Percentiles rank a stretch among this genome's conserved stretches.
phyloP scores from a whole-genome alignment of 2,797 vertebrate species.

The Leptoclinus maculatus region DNA sequence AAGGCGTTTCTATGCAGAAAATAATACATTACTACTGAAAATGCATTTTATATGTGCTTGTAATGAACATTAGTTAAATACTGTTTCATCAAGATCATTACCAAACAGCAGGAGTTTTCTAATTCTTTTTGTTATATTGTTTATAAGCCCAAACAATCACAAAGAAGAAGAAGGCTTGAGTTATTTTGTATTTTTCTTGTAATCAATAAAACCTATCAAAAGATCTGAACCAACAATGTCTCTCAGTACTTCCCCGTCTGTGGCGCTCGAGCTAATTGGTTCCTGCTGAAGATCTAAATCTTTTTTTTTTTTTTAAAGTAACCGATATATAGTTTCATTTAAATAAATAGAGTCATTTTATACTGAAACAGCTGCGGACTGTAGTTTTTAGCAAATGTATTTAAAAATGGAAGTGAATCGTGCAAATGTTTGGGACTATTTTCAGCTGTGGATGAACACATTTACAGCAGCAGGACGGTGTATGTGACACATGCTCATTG shows the following conservation, averaged over 20 bases:
- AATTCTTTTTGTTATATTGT: not conserved
- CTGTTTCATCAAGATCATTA: slow-evolving; percentile 10
- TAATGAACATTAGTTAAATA: slow-evolving; percentile 3
- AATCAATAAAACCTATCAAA: not conserved
- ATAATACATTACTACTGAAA: not conserved
- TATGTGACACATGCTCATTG: not conserved
- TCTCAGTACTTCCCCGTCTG: not conserved
- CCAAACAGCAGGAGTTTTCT: not conserved
- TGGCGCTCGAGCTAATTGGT: not conserved
- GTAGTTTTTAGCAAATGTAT: not conserved
- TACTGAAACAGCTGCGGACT: not conserved
- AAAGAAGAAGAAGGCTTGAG: not conserved
- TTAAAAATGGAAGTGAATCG: not conserved
- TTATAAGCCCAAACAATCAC: not conserved
- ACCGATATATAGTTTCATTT: not conserved
- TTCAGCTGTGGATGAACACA: slow-evolving; percentile 7
- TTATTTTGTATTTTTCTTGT: not conserved
- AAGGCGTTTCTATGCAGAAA: not conserved
- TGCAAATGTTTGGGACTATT: slow-evolving; percentile 10
- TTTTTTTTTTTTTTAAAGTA: not conserved
- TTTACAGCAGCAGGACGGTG: not conserved
- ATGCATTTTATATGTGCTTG: not conserved
- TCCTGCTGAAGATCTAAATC: not conserved
- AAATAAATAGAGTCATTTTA: not conserved
- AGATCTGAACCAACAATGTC: not conserved